These are phyloP conservation scores for Aporophyla nigra DNA, from an alignment of 2,888 invertebrate genomes.

Conservation along the genomic window DNA sequence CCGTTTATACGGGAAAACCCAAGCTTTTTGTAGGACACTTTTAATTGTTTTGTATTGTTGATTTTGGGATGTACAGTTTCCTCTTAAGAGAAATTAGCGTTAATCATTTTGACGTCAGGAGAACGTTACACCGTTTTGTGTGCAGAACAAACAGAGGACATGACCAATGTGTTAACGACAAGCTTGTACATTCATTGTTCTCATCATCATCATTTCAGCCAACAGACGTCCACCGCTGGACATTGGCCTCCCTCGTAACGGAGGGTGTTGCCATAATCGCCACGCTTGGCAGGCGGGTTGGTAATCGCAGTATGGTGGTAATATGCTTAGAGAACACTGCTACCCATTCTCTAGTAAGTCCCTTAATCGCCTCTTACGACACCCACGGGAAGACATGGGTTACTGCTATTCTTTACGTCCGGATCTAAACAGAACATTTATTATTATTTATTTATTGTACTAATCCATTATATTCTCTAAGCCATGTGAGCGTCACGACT, in stretches of 20 bases:
- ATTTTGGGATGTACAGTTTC: slow-evolving; percentile 38
- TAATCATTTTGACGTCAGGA: slow-evolving; percentile 42
- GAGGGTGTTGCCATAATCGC: too few relatives aligned
- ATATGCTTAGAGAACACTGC: too few relatives aligned
- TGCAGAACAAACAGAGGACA: slow-evolving; percentile 11
- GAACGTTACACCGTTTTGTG: slow-evolving; percentile 1
- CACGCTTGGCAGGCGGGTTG: too few relatives aligned
- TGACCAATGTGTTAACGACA: neutral
- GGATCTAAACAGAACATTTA: too few relatives aligned
- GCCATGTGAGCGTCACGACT: slow-evolving; percentile 26
- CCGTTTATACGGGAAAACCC: slow-evolving; percentile 6
- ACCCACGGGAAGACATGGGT: too few relatives aligned
- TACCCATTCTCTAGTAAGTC: too few relatives aligned
- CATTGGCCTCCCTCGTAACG: too few relatives aligned
- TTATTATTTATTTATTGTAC: slow-evolving; percentile 8
- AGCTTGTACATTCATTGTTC: neutral
- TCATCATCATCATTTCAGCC: too few relatives aligned
- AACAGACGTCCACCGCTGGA: too few relatives aligned
- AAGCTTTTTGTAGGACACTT: slow-evolving; percentile 12
- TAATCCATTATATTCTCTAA: slow-evolving; percentile 9
- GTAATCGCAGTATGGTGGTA: too few relatives aligned
- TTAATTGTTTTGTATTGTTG: slow-evolving; percentile 19
- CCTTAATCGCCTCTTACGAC: too few relatives aligned
- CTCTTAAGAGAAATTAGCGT: neutral
- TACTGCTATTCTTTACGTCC: too few relatives aligned